Evolutionary conservation across 1,140 invertebrate genomes (phyloP).

Genomic region (Copidosoma floridanum): DNA sequence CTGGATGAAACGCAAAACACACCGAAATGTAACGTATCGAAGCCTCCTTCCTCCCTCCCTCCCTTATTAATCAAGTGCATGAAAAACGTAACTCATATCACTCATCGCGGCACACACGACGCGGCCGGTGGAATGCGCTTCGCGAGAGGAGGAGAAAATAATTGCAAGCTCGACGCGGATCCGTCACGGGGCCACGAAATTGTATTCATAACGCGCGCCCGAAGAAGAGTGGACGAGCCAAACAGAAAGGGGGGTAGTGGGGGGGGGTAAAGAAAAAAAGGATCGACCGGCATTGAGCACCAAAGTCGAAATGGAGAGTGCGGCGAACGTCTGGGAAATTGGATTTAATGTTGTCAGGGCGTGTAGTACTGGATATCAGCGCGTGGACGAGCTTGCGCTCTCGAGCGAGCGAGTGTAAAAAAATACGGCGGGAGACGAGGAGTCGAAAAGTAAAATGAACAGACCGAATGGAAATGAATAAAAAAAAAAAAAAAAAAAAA

Average conservation of each 20-base stretch:
- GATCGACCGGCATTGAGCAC: slow-evolving; percentile 23
- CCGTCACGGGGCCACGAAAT: slow-evolving; percentile 8
- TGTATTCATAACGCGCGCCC: background rate
- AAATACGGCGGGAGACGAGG: too few species aligned
- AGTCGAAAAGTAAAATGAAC: too few species aligned
- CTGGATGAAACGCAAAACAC: too few species aligned
- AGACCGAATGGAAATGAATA: too few species aligned
- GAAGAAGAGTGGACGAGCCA: too few species aligned
- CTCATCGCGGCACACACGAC: background rate
- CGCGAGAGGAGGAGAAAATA: background rate
- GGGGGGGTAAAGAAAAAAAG: background rate
- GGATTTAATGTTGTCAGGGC: slow-evolving; percentile 40
- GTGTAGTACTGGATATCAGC: slow-evolving; percentile 2
- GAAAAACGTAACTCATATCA: slow-evolving; percentile 11
- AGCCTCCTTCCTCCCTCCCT: too few species aligned
- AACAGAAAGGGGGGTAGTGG: too few species aligned
- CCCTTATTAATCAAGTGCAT: slow-evolving; percentile 10
- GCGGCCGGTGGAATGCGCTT: background rate
- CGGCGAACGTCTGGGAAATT: slow-evolving; percentile 32
- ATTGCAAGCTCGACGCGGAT: slow-evolving; percentile 3
- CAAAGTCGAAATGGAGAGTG: slow-evolving; percentile 28
- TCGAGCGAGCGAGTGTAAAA: too few species aligned
- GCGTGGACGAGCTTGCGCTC: background rate
- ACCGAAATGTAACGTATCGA: too few species aligned
- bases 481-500: slow-evolving; percentile 3